phyloP scores from a whole-genome alignment of 2,797 vertebrate species.

The Centropyge bicolor region DNA sequence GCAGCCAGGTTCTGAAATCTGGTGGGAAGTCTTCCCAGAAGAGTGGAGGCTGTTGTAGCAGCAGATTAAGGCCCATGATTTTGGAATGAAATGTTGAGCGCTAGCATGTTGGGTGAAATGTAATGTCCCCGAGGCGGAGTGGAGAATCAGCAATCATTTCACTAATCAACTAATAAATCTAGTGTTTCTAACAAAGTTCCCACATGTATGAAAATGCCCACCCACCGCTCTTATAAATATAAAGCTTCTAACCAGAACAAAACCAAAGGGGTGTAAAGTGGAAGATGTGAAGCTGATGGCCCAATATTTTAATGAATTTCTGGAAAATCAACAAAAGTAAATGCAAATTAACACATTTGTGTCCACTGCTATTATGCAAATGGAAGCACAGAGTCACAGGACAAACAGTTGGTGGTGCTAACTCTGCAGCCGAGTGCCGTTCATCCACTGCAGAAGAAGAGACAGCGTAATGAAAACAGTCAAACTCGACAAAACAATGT shows the following conservation, averaged over 20 bases:
- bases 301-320: background rate
- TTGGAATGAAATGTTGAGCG: background rate
- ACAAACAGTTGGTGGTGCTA: too few species aligned
- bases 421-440: background rate
- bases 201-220: too few species aligned
- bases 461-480: too few species aligned
- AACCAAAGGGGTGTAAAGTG: too few species aligned
- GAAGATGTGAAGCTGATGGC: too few species aligned
- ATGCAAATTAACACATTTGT: background rate
- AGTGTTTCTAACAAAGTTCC: too few species aligned
- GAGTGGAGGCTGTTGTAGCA: background rate
- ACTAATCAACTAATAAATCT: too few species aligned
- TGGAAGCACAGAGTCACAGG: background rate
- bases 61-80: background rate
- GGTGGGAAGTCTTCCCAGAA: slow-evolving; percentile 20
- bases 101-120: background rate
- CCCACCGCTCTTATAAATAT: too few species aligned
- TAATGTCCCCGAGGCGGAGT: background rate
- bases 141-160: too few species aligned
- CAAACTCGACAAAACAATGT: too few species aligned
- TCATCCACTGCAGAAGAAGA: too few species aligned
- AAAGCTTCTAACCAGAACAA: too few species aligned
- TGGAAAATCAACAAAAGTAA: background rate
- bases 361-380: background rate
- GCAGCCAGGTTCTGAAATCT: background rate